Base-by-base conservation (phyloP, 2,888 invertebrate genomes). In the Synergus gifuensis region DNA sequence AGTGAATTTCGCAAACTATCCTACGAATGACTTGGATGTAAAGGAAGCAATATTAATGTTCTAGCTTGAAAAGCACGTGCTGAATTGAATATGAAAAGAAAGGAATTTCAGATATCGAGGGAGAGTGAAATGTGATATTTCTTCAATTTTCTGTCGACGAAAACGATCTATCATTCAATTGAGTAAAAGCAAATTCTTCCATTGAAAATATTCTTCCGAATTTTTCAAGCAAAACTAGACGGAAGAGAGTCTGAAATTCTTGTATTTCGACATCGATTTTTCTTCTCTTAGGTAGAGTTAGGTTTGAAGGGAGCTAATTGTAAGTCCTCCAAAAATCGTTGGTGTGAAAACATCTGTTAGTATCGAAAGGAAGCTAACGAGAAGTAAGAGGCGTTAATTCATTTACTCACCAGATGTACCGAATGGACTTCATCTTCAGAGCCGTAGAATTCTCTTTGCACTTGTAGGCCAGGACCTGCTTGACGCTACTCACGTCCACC, bases 401-500 rank as follows among this genome's bases (percentile, higher is more conserved):
- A 49, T 78, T 14, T 67, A 88, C 92, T 89, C 83, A 92, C 92
- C 92, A 92, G 85, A 92, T 92, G 84, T 94, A 95, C 93, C 95
- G 94, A 89, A 95, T 95, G 73, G 95, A 95, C 91, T 95, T 94
- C 95, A 96, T 95, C 92, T 95, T 93, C 82, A 96, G 94, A 86
- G 96, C 95, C 73, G 96, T 95, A 87, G 95, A 96, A 92, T 96
- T 96, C 92, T 96, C 96, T 93, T 96, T 96, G 92, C 96, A 96
- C 92, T 96, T 96, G 93, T 96, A 96, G 42, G 96, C 96, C 86
- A 96, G 93, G 86, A 96, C 96, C 92, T 96, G 96, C 92, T 96
- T 96, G 91, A 96, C 96, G 89, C 96, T 93, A 93, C 95, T 95
- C 89, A 95, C 95, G 92, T 96, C 96, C 36, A 96, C 95, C 90